Base-by-base conservation (phyloP, 1,140 invertebrate genomes). In the Magallana ariakensis region DNA sequence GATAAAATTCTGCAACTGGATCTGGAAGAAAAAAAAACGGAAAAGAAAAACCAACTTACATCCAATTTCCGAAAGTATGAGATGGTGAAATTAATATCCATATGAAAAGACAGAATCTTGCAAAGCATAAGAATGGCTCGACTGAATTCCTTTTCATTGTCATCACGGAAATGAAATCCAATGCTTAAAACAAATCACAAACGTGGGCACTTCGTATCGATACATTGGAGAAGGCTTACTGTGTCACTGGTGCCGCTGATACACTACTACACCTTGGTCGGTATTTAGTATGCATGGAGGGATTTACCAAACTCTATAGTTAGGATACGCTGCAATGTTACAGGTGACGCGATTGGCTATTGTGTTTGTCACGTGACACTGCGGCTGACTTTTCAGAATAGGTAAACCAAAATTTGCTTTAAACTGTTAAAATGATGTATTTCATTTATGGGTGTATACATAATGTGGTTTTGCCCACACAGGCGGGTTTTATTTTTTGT, bases 221-320 rank as follows among this genome's bases (percentile, higher is more conserved):
- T 75, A 75, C 66, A 75, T 75, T 75, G 66, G 22, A 75, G 66
- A 75, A 13, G 66, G 33, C 26, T 75, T 75, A 26, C 19, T 26
- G 66, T 75, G 66, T 75, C 66, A 75, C 22, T 10, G 22, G 22
- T 22, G 66, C 66, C 66, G 33, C 66, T 26, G 66, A 75, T 33
- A 75, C 22, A 75, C 22, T 2, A 26, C 33, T 26, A 13, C 66
- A 75, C 66, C 66, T 75, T 75, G 22, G 33, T 75, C 66, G 66
- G 26, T 26, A 75, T 75, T 75, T 75, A 75, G 66, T 75, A 75
- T 75, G 66, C 66, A 75, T 75, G 66, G 66, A 26, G 66, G 33
- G 66, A 60, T 75, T 75, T 75, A 75, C 66, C 66, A 22, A 75
- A 75, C 66, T 75, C 66, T 75, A 75, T 75, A 75, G 66, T 33